Conservation (phyloP, 2,888 invertebrate species). For the Eucera pruinosa region DNA sequence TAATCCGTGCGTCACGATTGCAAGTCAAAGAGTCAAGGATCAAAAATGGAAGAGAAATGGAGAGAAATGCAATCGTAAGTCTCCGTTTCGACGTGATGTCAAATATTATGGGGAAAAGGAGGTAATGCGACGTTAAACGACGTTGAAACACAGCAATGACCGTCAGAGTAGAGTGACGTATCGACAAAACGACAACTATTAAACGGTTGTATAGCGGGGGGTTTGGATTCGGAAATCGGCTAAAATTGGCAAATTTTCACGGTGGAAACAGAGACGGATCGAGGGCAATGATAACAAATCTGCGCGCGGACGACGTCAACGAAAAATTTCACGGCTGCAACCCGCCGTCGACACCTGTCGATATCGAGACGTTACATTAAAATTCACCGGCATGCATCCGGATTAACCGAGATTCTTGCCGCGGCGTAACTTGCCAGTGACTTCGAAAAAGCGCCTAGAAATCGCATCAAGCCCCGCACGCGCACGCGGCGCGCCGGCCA, state of each 20-base stretch:
- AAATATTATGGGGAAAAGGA: neutral
- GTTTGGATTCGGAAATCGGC: neutral
- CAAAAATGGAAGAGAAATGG: neutral
- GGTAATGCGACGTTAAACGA: slow-evolving; percentile 4
- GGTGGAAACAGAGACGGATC: neutral
- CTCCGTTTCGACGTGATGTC: neutral
- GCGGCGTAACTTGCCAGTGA: slow-evolving; percentile 37
- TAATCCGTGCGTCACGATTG: too few species aligned
- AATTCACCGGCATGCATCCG: slow-evolving; percentile 55
- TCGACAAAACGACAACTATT: slow-evolving; percentile 12
- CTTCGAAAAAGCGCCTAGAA: slow-evolving; percentile 32
- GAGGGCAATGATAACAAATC: slow-evolving; percentile 23
- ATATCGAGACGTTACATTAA: slow-evolving; percentile 59
- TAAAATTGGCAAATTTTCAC: slow-evolving; percentile 13
- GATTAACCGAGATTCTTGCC: slow-evolving; percentile 54
- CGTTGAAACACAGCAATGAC: neutral
- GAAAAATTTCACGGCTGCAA: slow-evolving; percentile 34
- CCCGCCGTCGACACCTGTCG: slow-evolving; percentile 59
- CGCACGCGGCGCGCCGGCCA: slow-evolving; percentile 24
- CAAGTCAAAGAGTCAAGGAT: too few species aligned
- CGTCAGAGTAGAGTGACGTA: slow-evolving; percentile 1
- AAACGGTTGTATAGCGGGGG: neutral
- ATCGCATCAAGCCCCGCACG: slow-evolving; percentile 45
- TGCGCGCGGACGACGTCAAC: slow-evolving; percentile 16
- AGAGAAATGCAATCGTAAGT: neutral